Evolutionary conservation across 2,113 vertebrate genomes (phyloP), one percentile per base, ranked within the genome.

Genomic region (Scophthalmus maximus): DNA sequence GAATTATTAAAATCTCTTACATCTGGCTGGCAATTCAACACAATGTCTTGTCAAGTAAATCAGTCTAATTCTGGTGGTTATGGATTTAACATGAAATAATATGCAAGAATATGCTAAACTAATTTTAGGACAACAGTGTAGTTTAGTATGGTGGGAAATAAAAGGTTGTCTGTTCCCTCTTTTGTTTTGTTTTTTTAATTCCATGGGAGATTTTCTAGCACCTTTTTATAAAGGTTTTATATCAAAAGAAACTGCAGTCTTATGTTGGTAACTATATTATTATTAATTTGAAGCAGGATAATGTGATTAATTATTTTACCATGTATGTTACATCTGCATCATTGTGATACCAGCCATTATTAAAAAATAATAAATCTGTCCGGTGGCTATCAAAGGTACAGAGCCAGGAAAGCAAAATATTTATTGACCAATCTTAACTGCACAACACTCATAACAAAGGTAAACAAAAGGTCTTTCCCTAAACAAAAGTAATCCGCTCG

Each of bases 371-470:
- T 6, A 36, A 44, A 59, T 69, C 7, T 2, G 46, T 2, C 34
- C 50, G 22, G 3, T 60, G 52, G 6, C 14, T 17, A 27, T 63
- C 8, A 46, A 66, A 68, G 18, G 12, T 38, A 22, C 23, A 8
- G 22, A 77, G 23, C 6, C 42, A 53, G 36, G 51, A 67, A 68
- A 77, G 47, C 27, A 49, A 50, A 51, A 73, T 8, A 17, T 79
- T 73, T 64, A 79, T 78, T 81, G 20, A 77, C 73, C 2, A 50
- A 44, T 61, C 69, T 65, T 11, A 76, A 78, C 26, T 20, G 0
- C 0, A 76, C 66, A 71, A 65, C 17, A 65, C 3, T 2, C n/a
- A 20, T 46, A 55, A 61, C 7, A 67, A 68, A 46, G 11, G 27
- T 59, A 27, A 79, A 74, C 20, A 64, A 65, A 30, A 4, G 5